Conservation (phyloP, 2,113 vertebrate species). For the Brachirus orientalis region DNA sequence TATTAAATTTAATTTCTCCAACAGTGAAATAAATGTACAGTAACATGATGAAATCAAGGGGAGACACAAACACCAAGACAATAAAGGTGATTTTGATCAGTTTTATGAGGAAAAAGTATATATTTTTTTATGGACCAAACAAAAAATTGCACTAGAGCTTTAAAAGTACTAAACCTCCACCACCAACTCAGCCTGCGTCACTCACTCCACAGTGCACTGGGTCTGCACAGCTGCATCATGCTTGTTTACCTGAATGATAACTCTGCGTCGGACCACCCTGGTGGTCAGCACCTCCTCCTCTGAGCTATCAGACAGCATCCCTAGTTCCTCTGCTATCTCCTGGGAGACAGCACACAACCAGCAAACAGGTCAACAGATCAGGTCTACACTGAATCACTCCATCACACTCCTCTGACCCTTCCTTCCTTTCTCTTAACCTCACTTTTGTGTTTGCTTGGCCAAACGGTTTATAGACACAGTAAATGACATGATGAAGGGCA, state of each 20-base stretch:
- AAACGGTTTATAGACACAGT: neutral
- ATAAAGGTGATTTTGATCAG: neutral
- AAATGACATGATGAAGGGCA: neutral
- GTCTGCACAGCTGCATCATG: conserved; percentile 21
- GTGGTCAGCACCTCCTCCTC: conserved; percentile 95
- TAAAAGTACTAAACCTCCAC: neutral
- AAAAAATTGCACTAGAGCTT: neutral
- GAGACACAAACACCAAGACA: neutral
- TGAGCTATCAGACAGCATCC: conserved; percentile 90
- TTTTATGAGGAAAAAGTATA: too few species aligned
- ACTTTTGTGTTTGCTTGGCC: conserved; percentile 1
- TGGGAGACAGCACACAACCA: conserved; percentile 85
- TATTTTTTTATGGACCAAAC: too few species aligned
- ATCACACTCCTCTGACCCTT: conserved; percentile 5
- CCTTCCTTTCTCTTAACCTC: conserved; percentile 52
- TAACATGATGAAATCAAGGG: too few species aligned
- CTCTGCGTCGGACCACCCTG: conserved; percentile 93
- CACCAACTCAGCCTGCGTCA: conserved; percentile 8
- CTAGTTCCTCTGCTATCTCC: conserved; percentile 93
- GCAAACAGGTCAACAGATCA: conserved; percentile 44
- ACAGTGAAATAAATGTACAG: too few species aligned
- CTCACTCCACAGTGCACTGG: neutral
- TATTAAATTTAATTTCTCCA: too few species aligned
- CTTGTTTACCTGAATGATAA: conserved; percentile 94
- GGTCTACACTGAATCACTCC: neutral